Evolutionary conservation across 1,140 invertebrate genomes (phyloP).

Genomic region (Colletes gigas): DNA sequence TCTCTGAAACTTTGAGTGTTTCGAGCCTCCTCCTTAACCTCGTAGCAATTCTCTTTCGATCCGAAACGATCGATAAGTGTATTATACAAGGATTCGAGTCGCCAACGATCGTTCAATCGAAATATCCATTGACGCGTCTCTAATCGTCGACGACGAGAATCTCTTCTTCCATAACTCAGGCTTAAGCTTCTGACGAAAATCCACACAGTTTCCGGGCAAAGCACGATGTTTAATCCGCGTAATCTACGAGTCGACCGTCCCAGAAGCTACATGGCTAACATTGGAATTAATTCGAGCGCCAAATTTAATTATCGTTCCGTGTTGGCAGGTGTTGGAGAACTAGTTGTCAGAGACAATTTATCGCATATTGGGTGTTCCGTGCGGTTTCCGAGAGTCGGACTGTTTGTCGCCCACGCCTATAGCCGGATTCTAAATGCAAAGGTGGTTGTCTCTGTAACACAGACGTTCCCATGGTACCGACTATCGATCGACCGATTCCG

Average conservation of each 20-base stretch:
- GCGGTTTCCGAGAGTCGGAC: conserved; percentile 24
- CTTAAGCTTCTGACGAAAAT: background rate
- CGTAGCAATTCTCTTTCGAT: background rate
- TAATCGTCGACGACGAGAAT: background rate
- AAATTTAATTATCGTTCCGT: conserved; percentile 47
- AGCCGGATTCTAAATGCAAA: conserved; percentile 39
- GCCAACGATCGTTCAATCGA: background rate
- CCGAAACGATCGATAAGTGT: conserved; percentile 4
- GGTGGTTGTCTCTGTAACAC: conserved; percentile 25
- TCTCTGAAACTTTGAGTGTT: too few relatives aligned
- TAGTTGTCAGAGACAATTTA: conserved; percentile 54
- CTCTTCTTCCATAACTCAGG: background rate
- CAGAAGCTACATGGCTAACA: conserved; percentile 29
- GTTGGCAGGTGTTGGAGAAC: conserved; percentile 47
- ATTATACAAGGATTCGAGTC: background rate
- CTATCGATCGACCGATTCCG: conserved; percentile 49
- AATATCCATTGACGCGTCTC: background rate
- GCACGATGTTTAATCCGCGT: conserved; percentile 34
- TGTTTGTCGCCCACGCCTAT: conserved; percentile 43
- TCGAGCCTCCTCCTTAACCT: too few relatives aligned
- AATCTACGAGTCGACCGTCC: conserved; percentile 35
- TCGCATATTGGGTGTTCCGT: conserved; percentile 38
- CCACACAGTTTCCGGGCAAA: background rate
- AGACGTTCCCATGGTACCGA: conserved; percentile 24
- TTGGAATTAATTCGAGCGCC: conserved; percentile 45